phyloP scores from a whole-genome alignment of 1,140 invertebrate species.

The Vollenhovia emeryi region DNA sequence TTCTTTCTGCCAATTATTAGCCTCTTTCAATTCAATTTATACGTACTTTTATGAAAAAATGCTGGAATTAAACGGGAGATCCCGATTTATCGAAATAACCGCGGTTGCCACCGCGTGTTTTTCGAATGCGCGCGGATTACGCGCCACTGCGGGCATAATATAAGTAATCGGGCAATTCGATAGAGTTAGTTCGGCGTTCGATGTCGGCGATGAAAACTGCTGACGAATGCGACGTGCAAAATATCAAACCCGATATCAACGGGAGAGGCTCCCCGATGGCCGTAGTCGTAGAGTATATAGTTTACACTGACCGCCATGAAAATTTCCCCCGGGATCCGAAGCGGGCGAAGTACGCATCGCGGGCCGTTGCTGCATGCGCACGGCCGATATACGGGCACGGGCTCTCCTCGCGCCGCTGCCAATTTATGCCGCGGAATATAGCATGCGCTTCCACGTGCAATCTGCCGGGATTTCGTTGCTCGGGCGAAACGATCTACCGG shows the following conservation, averaged over 20 bases:
- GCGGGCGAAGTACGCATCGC: slow-evolving; percentile 47
- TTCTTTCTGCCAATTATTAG: not conserved
- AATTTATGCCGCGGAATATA: slow-evolving; percentile 69
- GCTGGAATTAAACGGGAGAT: not conserved
- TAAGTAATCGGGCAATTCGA: not conserved
- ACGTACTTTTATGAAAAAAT: not conserved
- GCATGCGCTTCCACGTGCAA: slow-evolving; percentile 45
- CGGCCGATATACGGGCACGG: not conserved
- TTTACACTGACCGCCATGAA: slow-evolving; percentile 77
- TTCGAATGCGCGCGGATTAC: not conserved
- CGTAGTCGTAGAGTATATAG: slow-evolving; percentile 46
- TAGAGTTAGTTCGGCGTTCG: not conserved
- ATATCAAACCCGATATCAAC: slow-evolving; percentile 56
- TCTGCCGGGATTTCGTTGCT: slow-evolving; percentile 48
- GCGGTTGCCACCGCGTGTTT: not conserved
- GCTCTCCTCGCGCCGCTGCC: slow-evolving; percentile 5
- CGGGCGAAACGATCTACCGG: slow-evolving; percentile 53
- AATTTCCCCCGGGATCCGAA: slow-evolving; percentile 77
- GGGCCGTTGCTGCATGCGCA: slow-evolving; percentile 33
- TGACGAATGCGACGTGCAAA: slow-evolving; percentile 33
- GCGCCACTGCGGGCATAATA: not conserved
- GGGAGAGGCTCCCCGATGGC: slow-evolving; percentile 10
- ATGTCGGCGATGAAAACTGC: slow-evolving; percentile 56
- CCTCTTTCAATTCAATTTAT: not conserved
- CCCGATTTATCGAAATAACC: not conserved